Base-by-base conservation (phyloP, 92 coral and sea anemone genomes). In the Actinernus sp. region DNA sequence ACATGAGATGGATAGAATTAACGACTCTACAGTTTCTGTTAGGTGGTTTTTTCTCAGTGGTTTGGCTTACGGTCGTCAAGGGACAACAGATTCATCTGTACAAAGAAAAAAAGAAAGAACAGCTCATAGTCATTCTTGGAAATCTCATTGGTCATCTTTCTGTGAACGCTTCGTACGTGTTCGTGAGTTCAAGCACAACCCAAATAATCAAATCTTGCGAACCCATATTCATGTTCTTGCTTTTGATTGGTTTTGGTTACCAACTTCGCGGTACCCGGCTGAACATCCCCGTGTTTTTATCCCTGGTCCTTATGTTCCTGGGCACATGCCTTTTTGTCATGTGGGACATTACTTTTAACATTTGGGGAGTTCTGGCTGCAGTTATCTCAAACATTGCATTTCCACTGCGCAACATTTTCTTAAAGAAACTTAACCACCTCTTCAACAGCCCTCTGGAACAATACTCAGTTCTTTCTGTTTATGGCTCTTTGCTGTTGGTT, bases 1-100 rank as follows among this genome's bases (percentile, higher is more conserved):
- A 75, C 29, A 14, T 64, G 31, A 27, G 57, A 26, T 75, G 58
- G 49, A 19, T 75, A 1, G 83, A 75, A 19, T 29, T 64, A 26
- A 53, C 83, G 44, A 40, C 30, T 49, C 21, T 75, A 6, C 73
- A 75, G 36, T n/a, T 56, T 9, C 36, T 65, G 16, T 20, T 44
- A 8, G 68, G 58, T 23, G 74, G 52, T 4, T 25, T 63, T 1
- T 24, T 45, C 0, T 21, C 57, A 29, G 19, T 52, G 31, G n/a
- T 26, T 27, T 37, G 63, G 52, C 40, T 74, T 1, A 74, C 61
- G 57, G 26, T 64, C n/a, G n/a, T n/a, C n/a, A n/a, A n/a, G n/a
- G n/a, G n/a, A n/a, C n/a, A n/a, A n/a, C n/a, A n/a, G n/a, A n/a
- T n/a, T n/a, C n/a, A n/a, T n/a, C n/a, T n/a, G n/a, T n/a, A n/a